Evolutionary conservation across 2,113 vertebrate genomes (phyloP), one percentile per base, ranked within the genome.

Genomic region (Ursus arctos): DNA sequence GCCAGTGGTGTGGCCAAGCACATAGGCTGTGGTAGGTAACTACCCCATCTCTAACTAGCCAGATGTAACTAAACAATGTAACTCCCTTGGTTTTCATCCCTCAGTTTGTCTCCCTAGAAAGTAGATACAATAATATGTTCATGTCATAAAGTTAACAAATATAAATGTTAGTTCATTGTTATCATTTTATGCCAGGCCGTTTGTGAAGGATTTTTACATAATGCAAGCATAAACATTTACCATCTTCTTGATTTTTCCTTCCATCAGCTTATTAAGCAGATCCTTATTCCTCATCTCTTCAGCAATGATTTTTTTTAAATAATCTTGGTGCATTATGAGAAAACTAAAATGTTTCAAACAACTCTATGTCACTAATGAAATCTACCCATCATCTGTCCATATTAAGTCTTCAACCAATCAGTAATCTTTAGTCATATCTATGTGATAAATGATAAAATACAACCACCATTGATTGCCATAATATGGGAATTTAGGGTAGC

Each of bases 381-480:
- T 86, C 69, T 53, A 53, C 47, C 28, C 43, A 69, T 36, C 12
- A 6, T 79, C 15, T 81, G 36, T 81, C 28, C 90, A 9, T 49
- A 87, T 67, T 85, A 88, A 84, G 74, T 69, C 24, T 87, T 85
- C 93, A 95, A 24, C 10, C 92, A 84, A 76, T 28, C 71, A 63
- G 33, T 88, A 59, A 88, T 77, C 40, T 84, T 97, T 47, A 55
- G 1, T 69, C 57, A 15, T n/a, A 8, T 69, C 57, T 91, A 15
- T 93, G 21, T 71, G 49, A 79, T 88, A 88, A 93, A 80, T 71
- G n/a, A 79, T 76, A 91, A 93, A 84, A 88, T 71, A 53, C 13
- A 97, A 53, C 11, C 7, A 71, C 16, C 24, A 55, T 47, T 81
- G 67, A 26, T 31, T 91, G n/a, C n/a, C 26, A 80, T 40, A 36